phyloP scores from a whole-genome alignment of 2,113 vertebrate genomes.

The Tachycineta bicolor region DNA sequence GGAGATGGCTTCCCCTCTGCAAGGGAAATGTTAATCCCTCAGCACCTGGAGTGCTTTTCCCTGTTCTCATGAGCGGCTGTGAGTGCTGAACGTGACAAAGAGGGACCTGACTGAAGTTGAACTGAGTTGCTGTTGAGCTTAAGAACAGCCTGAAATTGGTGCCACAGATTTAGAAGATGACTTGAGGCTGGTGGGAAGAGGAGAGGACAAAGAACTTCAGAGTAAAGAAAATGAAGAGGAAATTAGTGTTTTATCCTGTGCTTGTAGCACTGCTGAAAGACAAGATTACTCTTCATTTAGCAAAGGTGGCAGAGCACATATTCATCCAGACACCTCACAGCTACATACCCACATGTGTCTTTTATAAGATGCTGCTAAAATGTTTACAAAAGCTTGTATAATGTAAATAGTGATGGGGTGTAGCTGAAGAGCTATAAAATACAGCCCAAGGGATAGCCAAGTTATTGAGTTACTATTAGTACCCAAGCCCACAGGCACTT shows the following conservation, averaged over 20 bases:
- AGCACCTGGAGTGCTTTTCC: neutral
- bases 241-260: neutral
- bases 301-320: neutral
- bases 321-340: conserved; percentile 17
- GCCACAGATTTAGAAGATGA: neutral
- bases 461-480: conserved; percentile 61
- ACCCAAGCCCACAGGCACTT: conserved; percentile 54
- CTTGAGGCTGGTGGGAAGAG: neutral
- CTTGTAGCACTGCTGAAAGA: neutral
- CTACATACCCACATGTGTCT: neutral
- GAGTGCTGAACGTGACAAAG: neutral
- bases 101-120: neutral
- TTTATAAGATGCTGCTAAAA: conserved; percentile 60
- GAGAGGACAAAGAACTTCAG: neutral
- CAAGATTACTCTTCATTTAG: neutral
- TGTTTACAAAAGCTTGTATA: conserved; percentile 64
- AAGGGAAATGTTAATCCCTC: neutral
- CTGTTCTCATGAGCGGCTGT: rapidly evolving
- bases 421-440: conserved; percentile 58
- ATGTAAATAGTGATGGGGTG: conserved; percentile 25
- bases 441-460: conserved; percentile 39
- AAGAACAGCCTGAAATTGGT: neutral
- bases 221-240: neutral
- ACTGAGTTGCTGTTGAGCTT: neutral
- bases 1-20: neutral